Evolutionary conservation across 2,888 invertebrate genomes (phyloP), one percentile per base, ranked within the genome.

Genomic region (Trichopria drosophilae): DNA sequence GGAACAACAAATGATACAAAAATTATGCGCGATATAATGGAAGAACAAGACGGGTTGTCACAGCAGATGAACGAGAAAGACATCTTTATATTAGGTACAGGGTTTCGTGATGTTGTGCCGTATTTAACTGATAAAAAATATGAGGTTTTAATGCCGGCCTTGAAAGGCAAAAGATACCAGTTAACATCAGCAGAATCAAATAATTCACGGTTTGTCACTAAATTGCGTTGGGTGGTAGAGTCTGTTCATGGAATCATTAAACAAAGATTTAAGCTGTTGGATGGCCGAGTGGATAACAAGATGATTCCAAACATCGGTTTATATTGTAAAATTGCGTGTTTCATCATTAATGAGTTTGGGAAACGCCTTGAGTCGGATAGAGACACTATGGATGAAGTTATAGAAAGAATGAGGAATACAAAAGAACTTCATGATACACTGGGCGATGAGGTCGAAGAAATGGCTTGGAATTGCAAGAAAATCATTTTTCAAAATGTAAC

Each of bases 121-220:
- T 24, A 20, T 20, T 22, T 13, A 23, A 36, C 12, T 50, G 58
- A 32, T 48, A 57, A 41, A 19, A 34, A 16, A 46, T 53, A 46
- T 37, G 45, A 41, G n/a, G n/a, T n/a, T n/a, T n/a, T n/a, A n/a
- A n/a, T n/a, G n/a, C n/a, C n/a, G n/a, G n/a, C n/a, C n/a, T 58
- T 32, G 3, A 66, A 63, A 55, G 63, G 64, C 2, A 60, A 59
- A 35, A 40, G 59, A 23, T 46, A 39, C 23, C 60, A 59, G 13
- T 44, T 64, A 23, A 42, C 59, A 29, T 53, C 54, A 6, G 42
- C 39, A 19, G 60, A 59, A 34, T 52, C 59, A 3, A 61, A 62
- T 22, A 44, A 53, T n/a, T 58, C 54, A 19, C 36, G 60, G 23
- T 55, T 46, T 16, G 62, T 62, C 1, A 62, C 61, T 2, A 63